Evolutionary conservation across 2,797 vertebrate genomes (phyloP), one percentile per base, ranked within the genome.

Genomic region (Anableps anableps): DNA sequence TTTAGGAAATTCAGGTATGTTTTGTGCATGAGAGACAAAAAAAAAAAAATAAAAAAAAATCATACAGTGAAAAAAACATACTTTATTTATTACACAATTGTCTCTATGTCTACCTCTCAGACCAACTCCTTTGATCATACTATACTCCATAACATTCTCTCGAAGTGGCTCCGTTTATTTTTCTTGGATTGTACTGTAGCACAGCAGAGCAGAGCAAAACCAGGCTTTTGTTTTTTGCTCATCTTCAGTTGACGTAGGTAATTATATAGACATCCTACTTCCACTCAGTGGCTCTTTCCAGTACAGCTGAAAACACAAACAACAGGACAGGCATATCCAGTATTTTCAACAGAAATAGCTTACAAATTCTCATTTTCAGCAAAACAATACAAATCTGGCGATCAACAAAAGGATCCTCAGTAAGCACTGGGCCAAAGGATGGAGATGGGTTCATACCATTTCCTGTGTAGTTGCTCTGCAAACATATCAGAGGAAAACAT

Each of bases 381-480:
- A 58, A n/a, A 8, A 23, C 10, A 45, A 45, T 72, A 75, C 64
- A 34, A 75, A 83, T 84, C 96, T 96, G 97, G 72, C 97, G 97
- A 76, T 97, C 88, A 36, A 84, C 87, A 84, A 97, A 98, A 72
- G 94, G 89, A 48, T 89, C 82, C 13, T 92, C 83, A 50, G 97
- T 88, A 58, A 60, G 97, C 76, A 96, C 96, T 0, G 96, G 96
- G 50, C 97, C 97, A 0, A 97, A 97, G n/a, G 97, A 97, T 64
- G 94, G 94, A 64, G 97, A 97, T 0, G 97, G 96, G 83, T 97
- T 98, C 73, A 97, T 96, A 1, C 96, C 92, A 2, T 96, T 97
- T 76, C 97, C 97, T 0, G 97, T 97, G 91, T 96, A 96, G 86
- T 97, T 96, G 2, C 97, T 97, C 97, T 98, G 85, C 10, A 83